Conservation (phyloP, 2,888 invertebrate genomes). For the Metopia argyrocephala region DNA sequence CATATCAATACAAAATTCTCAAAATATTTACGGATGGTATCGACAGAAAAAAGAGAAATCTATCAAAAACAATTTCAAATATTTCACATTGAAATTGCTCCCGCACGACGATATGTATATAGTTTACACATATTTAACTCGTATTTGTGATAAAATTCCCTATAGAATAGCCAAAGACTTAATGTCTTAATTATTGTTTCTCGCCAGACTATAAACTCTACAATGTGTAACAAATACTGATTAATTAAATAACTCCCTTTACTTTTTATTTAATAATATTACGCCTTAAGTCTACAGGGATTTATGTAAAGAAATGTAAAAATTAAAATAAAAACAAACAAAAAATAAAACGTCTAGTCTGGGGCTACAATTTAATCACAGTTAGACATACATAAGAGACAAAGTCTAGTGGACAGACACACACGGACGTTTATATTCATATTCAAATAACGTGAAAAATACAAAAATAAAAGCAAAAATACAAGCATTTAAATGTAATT, state of each 20-base stretch:
- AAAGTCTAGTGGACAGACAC: not conserved
- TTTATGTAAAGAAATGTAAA: not conserved
- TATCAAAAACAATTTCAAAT: too few species aligned
- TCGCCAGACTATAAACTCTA: not conserved
- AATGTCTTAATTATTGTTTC: not conserved
- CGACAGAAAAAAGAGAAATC: too few species aligned
- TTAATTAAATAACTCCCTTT: not conserved
- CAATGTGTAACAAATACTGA: not conserved
- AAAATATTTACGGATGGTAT: too few species aligned
- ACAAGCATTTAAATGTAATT: conserved; percentile 22
- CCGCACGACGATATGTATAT: too few species aligned
- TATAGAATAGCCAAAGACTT: not conserved
- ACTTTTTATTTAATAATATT: not conserved
- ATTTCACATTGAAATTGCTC: too few species aligned
- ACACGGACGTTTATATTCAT: not conserved
- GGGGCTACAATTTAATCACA: conserved; percentile 31
- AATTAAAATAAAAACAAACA: not conserved
- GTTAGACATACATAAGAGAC: conserved; percentile 4
- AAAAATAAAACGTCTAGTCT: conserved; percentile 20
- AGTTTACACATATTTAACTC: too few species aligned
- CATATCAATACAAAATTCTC: too few species aligned
- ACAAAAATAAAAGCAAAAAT: not conserved
- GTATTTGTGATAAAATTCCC: not conserved
- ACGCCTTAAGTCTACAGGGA: not conserved
- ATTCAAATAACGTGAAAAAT: not conserved